These are phyloP conservation scores for Metacarcinus magister DNA, from an alignment of 2,888 invertebrate species.

Conservation along the genomic window DNA sequence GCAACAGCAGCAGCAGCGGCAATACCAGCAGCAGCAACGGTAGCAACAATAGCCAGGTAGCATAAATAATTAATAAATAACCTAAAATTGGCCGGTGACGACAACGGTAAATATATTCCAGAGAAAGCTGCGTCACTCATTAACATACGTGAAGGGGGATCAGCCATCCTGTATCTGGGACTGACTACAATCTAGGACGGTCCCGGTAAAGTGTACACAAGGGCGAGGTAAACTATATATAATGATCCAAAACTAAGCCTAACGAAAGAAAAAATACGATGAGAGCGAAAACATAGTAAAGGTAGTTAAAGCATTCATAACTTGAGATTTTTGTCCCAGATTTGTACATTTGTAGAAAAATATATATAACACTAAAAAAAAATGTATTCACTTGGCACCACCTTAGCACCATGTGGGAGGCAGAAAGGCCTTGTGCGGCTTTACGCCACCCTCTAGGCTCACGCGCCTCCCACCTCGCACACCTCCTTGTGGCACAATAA, in stretches of 20 bases:
- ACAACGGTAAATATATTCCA: not conserved
- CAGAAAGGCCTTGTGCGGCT: not conserved
- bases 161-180: not conserved
- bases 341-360: conserved; percentile 44
- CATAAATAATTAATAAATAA: conserved; percentile 43
- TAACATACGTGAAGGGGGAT: not conserved
- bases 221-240: not conserved
- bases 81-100: not conserved
- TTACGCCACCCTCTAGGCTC: not conserved
- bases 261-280: not conserved
- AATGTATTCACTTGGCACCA: not conserved
- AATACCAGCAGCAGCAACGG: not conserved
- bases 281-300: conserved; percentile 23
- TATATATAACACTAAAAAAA: conserved; percentile 33
- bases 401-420: conserved; percentile 6
- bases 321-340: conserved; percentile 48
- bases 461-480: not conserved
- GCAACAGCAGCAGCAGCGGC: not conserved
- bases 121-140: not conserved
- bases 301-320: conserved; percentile 41
- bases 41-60: not conserved
- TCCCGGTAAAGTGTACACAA: conserved; percentile 1
- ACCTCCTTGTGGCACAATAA: not conserved
- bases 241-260: not conserved
- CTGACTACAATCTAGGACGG: not conserved